phyloP scores from a whole-genome alignment of 2,888 invertebrate species.

The Cerceris ruficornis region DNA sequence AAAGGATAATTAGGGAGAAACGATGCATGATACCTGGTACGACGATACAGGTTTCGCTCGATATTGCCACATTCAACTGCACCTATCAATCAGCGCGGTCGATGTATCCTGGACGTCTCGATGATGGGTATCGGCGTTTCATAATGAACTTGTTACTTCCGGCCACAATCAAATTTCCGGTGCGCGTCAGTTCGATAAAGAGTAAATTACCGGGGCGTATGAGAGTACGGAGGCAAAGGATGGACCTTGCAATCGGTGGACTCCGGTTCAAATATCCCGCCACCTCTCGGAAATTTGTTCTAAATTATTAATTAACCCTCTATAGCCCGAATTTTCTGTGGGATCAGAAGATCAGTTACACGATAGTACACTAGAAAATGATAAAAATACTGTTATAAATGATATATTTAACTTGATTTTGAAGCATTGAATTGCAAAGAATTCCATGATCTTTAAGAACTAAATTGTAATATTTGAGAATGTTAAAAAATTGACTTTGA shows the following conservation, averaged over 20 bases:
- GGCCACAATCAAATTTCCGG: conserved; percentile 37
- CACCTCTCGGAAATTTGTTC: too few relatives aligned
- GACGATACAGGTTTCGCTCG: background rate
- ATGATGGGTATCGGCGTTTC: conserved; percentile 48
- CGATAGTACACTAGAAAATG: too few relatives aligned
- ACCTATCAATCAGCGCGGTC: conserved; percentile 40
- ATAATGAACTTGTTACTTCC: conserved; percentile 55
- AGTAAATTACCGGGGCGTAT: background rate
- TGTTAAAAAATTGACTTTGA: too few relatives aligned
- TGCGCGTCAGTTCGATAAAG: conserved; percentile 26
- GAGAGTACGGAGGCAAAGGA: background rate
- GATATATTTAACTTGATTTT: too few relatives aligned
- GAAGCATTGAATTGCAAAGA: too few relatives aligned
- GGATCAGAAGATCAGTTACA: too few relatives aligned
- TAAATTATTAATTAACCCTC: too few relatives aligned
- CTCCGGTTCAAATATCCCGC: conserved; percentile 12
- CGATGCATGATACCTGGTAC: conserved; percentile 26
- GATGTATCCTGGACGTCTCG: conserved; percentile 19
- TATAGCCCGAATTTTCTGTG: too few relatives aligned
- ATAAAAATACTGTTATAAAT: too few relatives aligned
- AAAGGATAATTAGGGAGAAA: conserved; percentile 42
- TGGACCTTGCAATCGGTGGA: conserved; percentile 3
- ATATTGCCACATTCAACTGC: background rate
- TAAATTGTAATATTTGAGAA: too few relatives aligned
- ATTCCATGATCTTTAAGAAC: too few relatives aligned